Evolutionary conservation across 2,797 vertebrate genomes (phyloP).

Genomic region (Mus minutoides): DNA sequence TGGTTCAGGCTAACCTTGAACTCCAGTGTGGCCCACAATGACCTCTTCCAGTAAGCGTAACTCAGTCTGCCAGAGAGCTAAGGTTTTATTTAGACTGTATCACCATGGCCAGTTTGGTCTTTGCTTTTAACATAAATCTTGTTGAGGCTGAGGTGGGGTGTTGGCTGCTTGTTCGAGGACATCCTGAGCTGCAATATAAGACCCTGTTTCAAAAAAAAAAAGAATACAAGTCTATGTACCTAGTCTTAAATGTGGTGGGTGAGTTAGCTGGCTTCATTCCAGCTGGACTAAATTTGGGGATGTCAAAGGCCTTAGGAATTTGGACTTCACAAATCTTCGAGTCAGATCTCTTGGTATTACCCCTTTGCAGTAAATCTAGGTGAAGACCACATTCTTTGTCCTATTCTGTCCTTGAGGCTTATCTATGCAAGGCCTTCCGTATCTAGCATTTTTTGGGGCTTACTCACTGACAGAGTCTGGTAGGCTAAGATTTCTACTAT

Average conservation of each 20-base stretch:
- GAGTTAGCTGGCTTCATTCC: background rate
- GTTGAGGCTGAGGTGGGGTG: background rate
- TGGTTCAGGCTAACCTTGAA: background rate
- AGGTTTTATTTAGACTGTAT: background rate
- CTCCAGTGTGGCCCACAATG: background rate
- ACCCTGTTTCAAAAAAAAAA: background rate
- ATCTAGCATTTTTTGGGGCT: background rate
- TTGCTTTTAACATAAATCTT: slow-evolving; percentile 19
- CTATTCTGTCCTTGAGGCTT: background rate
- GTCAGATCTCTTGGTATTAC: background rate
- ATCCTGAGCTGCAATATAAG: background rate
- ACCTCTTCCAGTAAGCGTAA: background rate
- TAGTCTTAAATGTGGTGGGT: background rate
- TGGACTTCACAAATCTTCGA: background rate
- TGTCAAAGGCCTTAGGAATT: background rate
- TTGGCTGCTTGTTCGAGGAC: background rate
- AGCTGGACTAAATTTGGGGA: background rate
- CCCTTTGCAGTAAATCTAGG: background rate
- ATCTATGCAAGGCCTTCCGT: background rate
- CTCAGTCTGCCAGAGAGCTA: background rate
- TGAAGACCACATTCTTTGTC: background rate
- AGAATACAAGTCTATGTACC: background rate
- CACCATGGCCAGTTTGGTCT: background rate
- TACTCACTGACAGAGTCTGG: background rate
- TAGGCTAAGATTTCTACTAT: background rate